Conservation (phyloP, 2,113 vertebrate species). For the Lichenostomus cassidix region DNA sequence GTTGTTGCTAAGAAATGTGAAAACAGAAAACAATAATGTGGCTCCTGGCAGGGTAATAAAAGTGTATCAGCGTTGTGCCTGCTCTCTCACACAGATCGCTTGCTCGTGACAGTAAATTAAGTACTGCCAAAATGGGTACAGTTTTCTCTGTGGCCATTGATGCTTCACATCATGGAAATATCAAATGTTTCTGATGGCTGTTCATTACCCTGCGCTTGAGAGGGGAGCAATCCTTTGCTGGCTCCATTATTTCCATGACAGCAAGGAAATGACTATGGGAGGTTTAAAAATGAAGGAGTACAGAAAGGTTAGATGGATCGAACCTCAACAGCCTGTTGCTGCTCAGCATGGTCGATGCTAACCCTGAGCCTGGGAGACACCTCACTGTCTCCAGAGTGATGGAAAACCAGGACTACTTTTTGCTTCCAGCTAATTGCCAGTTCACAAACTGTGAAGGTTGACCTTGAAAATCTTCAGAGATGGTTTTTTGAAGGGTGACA, state of each 20-base stretch:
- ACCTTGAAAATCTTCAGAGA: background rate
- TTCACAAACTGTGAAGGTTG: background rate
- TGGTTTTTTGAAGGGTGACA: background rate
- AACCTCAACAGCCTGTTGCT: background rate
- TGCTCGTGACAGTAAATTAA: conserved; percentile 45
- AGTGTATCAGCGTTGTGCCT: background rate
- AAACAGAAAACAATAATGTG: conserved; percentile 45
- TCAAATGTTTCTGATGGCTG: conserved; percentile 32
- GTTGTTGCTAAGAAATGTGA: conserved; percentile 45
- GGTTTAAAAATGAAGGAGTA: background rate
- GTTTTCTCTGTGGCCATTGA: conserved; percentile 25
- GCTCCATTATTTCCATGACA: conserved; percentile 29
- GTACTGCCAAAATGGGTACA: conserved; percentile 17
- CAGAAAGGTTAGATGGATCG: background rate
- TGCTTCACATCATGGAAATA: conserved; percentile 47
- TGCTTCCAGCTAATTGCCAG: background rate
- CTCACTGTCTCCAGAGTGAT: background rate
- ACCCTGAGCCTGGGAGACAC: background rate
- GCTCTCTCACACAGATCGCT: background rate
- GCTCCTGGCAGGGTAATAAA: conserved; percentile 36
- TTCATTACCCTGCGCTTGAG: background rate
- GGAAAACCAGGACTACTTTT: background rate
- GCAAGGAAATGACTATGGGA: conserved; percentile 22
- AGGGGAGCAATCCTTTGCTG: conserved; percentile 1
- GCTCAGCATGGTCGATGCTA: fast-evolving